These are phyloP conservation scores for Idaea biselata DNA, from an alignment of 2,888 invertebrate genomes.

Conservation along the genomic window DNA sequence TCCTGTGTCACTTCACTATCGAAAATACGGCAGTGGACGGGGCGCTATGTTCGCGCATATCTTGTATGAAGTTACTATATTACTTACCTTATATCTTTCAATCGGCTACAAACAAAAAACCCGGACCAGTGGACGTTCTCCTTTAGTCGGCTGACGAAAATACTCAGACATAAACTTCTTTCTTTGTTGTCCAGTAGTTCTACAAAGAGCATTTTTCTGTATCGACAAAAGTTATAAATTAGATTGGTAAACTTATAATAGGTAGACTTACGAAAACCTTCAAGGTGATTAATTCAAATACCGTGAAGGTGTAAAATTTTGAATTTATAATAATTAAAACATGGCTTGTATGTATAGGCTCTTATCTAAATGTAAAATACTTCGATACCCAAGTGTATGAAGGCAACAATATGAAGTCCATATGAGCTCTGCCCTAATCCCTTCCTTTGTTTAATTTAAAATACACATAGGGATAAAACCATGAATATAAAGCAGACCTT, in stretches of 20 bases:
- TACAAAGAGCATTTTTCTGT: neutral
- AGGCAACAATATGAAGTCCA: neutral
- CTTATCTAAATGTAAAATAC: slow-evolving; percentile 1
- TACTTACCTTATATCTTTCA: no score
- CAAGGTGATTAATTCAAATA: no score
- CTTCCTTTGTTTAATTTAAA: slow-evolving; percentile 1
- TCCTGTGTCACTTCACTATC: no score
- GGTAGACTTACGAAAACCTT: neutral
- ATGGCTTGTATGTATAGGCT: neutral
- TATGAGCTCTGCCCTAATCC: neutral
- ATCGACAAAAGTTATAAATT: neutral
- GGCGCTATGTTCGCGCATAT: no score
- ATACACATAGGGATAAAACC: neutral
- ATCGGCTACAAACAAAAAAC: no score
- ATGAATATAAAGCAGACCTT: neutral
- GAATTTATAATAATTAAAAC: neutral
- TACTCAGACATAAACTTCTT: neutral
- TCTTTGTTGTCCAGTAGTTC: neutral
- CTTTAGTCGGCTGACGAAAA: neutral
- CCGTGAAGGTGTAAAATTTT: neutral
- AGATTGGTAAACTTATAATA: neutral
- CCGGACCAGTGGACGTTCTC: neutral
- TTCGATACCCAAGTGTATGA: slow-evolving; percentile 1
- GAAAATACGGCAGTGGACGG: no score
- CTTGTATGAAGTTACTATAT: no score